phyloP scores from a whole-genome alignment of 2,113 vertebrate genomes.

The Burhinus oedicnemus region DNA sequence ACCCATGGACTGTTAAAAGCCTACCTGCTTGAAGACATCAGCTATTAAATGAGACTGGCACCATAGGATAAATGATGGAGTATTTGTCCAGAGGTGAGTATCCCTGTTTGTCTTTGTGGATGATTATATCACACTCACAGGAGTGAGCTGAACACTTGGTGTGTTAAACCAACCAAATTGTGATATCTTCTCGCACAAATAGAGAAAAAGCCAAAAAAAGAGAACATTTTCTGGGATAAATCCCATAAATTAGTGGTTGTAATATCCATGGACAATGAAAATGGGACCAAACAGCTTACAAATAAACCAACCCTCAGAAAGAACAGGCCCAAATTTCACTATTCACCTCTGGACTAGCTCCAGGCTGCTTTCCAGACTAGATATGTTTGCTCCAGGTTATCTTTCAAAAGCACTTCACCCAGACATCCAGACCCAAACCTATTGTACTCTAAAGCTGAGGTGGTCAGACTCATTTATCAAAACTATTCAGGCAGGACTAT shows the following conservation, averaged over 20 bases:
- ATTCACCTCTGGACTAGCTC: not conserved
- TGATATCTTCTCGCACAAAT: not conserved
- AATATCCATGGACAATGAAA: not conserved
- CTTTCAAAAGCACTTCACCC: not conserved
- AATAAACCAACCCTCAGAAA: not conserved
- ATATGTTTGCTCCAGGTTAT: not conserved
- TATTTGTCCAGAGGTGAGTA: not conserved
- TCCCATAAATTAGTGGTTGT: not conserved
- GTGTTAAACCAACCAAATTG: not conserved
- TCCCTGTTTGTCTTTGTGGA: not conserved
- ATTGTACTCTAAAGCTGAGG: not conserved
- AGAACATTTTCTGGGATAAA: not conserved
- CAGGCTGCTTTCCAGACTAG: not conserved
- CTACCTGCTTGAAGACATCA: not conserved
- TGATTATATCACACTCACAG: not conserved
- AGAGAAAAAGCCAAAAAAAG: not conserved
- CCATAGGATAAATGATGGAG: not conserved
- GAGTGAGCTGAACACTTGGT: not conserved
- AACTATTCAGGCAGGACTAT: not conserved
- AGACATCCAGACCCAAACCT: not conserved
- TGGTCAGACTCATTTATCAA: not conserved
- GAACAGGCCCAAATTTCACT: not conserved
- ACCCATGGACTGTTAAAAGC: not conserved
- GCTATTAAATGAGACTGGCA: not conserved
- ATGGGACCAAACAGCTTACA: not conserved